Evolutionary conservation across 1,140 invertebrate genomes (phyloP).

Genomic region (Saccostrea glomerata): DNA sequence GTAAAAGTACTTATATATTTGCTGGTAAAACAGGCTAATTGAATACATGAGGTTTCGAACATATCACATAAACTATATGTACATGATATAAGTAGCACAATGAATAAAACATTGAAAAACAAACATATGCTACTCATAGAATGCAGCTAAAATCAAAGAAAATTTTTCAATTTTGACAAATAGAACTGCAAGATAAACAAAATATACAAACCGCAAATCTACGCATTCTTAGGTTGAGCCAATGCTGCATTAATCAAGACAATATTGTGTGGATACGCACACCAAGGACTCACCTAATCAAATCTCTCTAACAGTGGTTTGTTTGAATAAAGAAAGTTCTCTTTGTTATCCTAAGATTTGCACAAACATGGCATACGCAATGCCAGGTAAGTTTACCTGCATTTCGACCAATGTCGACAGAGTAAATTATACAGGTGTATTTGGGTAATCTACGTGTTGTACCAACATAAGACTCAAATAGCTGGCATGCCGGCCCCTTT

Average conservation of each 20-base stretch:
- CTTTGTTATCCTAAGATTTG: conserved; percentile 28
- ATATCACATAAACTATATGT: too few species aligned
- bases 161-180: too few species aligned
- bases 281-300: conserved; percentile 12
- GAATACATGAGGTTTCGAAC: too few species aligned
- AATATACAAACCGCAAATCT: conserved; percentile 21
- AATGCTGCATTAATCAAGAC: conserved; percentile 22
- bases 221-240: conserved; percentile 10
- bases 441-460: conserved; percentile 15
- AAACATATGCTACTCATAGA: too few species aligned
- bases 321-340: conserved; percentile 30
- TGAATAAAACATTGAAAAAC: too few species aligned
- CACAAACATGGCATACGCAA: conserved; percentile 37
- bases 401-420: conserved; percentile 26
- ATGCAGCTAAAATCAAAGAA: too few species aligned
- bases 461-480: conserved; percentile 31
- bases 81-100: too few species aligned
- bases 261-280: conserved; percentile 26
- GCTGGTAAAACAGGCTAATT: too few species aligned
- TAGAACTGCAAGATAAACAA: neutral
- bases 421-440: conserved; percentile 32
- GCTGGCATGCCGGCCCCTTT: conserved; percentile 24
- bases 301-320: conserved; percentile 17
- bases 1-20: too few species aligned
- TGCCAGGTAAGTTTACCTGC: conserved; percentile 33